These are phyloP conservation scores for Babyrousa celebensis DNA, from an alignment of 2,797 vertebrate genomes.

Conservation along the genomic window DNA sequence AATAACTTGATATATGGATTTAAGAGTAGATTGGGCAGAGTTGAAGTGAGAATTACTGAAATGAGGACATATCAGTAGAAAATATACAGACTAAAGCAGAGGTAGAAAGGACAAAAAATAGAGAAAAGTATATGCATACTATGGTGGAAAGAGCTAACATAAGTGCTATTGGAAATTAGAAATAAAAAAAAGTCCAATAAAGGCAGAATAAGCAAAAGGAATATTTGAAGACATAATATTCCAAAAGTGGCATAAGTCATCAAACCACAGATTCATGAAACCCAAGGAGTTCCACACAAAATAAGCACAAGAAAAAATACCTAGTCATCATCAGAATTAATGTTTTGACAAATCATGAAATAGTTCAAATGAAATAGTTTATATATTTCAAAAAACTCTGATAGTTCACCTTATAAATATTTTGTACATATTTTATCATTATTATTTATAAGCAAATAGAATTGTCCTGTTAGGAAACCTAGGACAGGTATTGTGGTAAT, in stretches of 20 bases:
- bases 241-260: background rate
- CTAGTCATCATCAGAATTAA: background rate
- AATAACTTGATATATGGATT: no score
- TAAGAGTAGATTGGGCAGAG: background rate
- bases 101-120: background rate
- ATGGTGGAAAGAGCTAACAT: background rate
- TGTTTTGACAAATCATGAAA: background rate
- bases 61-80: background rate
- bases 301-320: background rate
- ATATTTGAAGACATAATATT: background rate
- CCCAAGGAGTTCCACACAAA: background rate
- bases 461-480: background rate
- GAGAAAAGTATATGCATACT: background rate
- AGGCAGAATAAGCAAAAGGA: background rate
- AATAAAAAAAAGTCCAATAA: background rate
- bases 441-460: background rate
- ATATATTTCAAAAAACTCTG: background rate
- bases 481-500: background rate
- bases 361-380: background rate
- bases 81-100: background rate
- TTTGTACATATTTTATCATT: background rate
- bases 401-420: background rate
- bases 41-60: background rate
- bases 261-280: background rate
- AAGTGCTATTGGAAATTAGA: background rate